Conservation (phyloP, 2,113 vertebrate genomes). For the Corydoras sp. region DNA sequence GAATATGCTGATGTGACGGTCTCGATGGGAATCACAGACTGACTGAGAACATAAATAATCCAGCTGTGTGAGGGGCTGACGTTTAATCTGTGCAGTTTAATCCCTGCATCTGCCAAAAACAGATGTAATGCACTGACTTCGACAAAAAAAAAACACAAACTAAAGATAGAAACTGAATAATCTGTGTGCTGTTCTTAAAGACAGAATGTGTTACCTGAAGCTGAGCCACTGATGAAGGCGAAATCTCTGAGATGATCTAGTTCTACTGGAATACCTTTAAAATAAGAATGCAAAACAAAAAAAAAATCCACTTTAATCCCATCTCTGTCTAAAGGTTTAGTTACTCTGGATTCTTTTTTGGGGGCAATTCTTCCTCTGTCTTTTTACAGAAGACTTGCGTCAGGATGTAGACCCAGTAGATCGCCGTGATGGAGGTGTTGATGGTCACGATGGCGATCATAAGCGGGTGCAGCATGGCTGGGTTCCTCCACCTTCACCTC, state of each 20-base stretch:
- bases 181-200: background rate
- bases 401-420: slow-evolving; percentile 51
- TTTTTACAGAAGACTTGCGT: slow-evolving; percentile 42
- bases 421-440: slow-evolving; percentile 48
- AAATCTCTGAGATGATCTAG: background rate
- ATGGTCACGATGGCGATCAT: slow-evolving; percentile 46
- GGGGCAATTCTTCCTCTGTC: slow-evolving; percentile 22
- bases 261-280: background rate
- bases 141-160: background rate
- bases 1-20: too few relatives aligned
- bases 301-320: slow-evolving; percentile 11
- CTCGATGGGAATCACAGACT: background rate
- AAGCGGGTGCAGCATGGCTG: slow-evolving; percentile 48
- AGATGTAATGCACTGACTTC: background rate
- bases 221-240: background rate
- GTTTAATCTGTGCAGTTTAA: slow-evolving; percentile 7
- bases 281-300: background rate
- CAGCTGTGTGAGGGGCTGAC: background rate
- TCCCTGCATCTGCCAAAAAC: slow-evolving; percentile 10
- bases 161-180: too few relatives aligned
- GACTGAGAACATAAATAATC: background rate
- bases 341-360: slow-evolving; percentile 38
- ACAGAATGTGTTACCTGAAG: slow-evolving; percentile 26
- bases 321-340: too few relatives aligned
- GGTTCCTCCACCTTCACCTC: background rate